Conservation (phyloP, 2,113 vertebrate genomes). For the Boulengeromyrus knoepffleri region DNA sequence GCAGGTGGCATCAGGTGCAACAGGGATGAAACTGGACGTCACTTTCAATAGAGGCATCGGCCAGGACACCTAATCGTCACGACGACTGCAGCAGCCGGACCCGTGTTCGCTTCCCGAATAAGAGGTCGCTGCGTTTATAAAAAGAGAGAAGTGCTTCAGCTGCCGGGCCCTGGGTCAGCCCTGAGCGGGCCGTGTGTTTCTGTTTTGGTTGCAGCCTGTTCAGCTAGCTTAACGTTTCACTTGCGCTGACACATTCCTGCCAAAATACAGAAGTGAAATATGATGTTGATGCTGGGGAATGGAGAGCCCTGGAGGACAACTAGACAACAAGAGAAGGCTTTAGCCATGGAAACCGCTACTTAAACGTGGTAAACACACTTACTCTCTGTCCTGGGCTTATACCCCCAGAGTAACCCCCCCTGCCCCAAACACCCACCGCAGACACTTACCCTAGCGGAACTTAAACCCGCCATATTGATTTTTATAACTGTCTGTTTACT, state of each 20-base stretch:
- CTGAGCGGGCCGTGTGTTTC: background rate
- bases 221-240: background rate
- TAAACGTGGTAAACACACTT: conserved; percentile 19
- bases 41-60: background rate
- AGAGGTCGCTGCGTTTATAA: background rate
- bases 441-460: conserved; percentile 45
- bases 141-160: background rate
- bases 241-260: background rate
- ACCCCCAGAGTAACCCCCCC: conserved; percentile 10
- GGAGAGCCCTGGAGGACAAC: background rate
- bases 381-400: conserved; percentile 22
- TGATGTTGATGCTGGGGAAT: conserved; percentile 39
- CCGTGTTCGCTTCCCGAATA: background rate
- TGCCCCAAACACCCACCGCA: conserved; percentile 15
- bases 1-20: background rate
- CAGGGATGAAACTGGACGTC: background rate
- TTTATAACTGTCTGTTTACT: conserved; percentile 61
- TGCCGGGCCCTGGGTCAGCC: background rate
- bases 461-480: conserved; percentile 53
- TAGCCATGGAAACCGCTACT: background rate
- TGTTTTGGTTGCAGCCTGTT: background rate
- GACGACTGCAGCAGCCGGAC: background rate
- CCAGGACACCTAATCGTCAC: background rate
- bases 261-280: background rate
- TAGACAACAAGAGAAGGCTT: conserved; percentile 2